Conservation (phyloP, 2,797 vertebrate genomes). For the Micropoecilia bifurca region DNA sequence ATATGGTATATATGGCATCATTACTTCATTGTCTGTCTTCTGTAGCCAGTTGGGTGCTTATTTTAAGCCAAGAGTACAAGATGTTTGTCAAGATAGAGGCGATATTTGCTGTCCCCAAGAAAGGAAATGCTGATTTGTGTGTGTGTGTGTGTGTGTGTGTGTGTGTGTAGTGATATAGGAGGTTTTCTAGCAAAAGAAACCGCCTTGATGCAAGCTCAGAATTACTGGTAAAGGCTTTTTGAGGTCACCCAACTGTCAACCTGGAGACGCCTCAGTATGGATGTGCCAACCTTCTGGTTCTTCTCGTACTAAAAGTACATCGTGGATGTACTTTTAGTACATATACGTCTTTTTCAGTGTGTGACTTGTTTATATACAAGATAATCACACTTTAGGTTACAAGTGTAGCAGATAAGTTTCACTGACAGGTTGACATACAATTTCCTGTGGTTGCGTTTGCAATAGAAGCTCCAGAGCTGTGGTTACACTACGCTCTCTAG, state of each 20-base stretch:
- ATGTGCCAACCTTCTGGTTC: too few species aligned
- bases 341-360: not conserved
- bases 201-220: constrained; percentile 39
- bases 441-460: constrained; percentile 76
- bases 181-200: constrained; percentile 44
- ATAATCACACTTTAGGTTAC: not conserved
- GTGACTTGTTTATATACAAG: constrained; percentile 1
- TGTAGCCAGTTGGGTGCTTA: not conserved
- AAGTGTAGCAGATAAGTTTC: constrained; percentile 17
- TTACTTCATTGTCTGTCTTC: constrained; percentile 26
- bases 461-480: constrained; percentile 55
- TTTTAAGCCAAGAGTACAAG: constrained; percentile 13
- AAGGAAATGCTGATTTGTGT: constrained; percentile 53
- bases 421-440: constrained; percentile 55
- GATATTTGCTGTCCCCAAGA: constrained; percentile 46
- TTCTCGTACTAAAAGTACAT: too few species aligned
- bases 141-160: constrained; percentile 15
- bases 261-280: not conserved
- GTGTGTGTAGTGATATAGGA: constrained; percentile 34
- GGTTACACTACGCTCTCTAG: constrained; percentile 63
- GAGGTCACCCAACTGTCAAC: constrained; percentile 54
- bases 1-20: not conserved
- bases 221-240: constrained; percentile 32
- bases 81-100: constrained; percentile 24
- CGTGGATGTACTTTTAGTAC: too few species aligned